phyloP scores from a whole-genome alignment of 1,140 invertebrate genomes.

The Macrosteles quadrilineatus region DNA sequence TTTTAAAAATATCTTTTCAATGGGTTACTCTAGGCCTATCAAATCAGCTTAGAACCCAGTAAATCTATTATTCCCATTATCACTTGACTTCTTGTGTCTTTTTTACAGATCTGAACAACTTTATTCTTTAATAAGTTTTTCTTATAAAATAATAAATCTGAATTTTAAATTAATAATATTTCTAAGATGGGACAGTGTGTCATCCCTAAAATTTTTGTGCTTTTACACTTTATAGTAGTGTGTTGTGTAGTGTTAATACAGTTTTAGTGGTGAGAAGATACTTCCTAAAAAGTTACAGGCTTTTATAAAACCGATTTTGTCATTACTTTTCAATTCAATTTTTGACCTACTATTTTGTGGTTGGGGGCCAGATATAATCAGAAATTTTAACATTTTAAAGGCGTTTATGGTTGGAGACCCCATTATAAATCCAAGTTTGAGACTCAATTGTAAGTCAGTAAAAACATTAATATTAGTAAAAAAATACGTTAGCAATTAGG shows the following conservation, averaged over 20 bases:
- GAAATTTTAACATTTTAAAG: constrained; percentile 8
- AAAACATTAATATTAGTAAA: neutral
- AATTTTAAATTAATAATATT: too few species aligned
- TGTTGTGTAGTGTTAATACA: neutral
- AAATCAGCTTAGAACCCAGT: too few species aligned
- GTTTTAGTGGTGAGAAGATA: constrained; percentile 3
- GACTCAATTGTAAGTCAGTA: neutral
- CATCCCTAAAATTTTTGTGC: too few species aligned
- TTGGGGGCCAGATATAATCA: neutral
- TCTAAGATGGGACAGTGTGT: too few species aligned
- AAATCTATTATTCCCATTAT: too few species aligned
- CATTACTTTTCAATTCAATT: neutral
- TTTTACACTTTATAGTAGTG: too few species aligned
- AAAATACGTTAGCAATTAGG: neutral
- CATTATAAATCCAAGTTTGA: neutral
- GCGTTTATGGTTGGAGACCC: neutral
- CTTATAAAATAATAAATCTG: too few species aligned
- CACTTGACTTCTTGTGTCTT: too few species aligned
- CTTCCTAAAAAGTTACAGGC: neutral
- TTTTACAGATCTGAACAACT: too few species aligned
- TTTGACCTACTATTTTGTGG: neutral
- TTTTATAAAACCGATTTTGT: neutral
- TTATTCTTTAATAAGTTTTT: too few species aligned
- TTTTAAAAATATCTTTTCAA: too few species aligned
- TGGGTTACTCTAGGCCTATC: too few species aligned